Conservation (phyloP, 2,888 invertebrate genomes). For the Embidobia sp. region DNA sequence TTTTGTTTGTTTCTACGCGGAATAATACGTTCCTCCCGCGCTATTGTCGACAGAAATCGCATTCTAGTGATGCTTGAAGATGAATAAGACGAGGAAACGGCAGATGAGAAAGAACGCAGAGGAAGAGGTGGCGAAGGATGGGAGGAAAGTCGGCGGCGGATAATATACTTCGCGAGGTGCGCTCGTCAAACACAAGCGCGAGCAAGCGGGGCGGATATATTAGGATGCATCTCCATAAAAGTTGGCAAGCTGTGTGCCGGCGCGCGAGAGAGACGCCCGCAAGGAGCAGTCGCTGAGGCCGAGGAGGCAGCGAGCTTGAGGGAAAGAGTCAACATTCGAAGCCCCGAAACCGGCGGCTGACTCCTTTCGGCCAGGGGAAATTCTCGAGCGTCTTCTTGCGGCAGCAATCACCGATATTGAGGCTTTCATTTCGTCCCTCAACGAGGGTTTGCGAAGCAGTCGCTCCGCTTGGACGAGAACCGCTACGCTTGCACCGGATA, state of each 20-base stretch:
- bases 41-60: constrained; percentile 72
- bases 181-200: constrained; percentile 81
- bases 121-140: no score
- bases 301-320: constrained; percentile 51
- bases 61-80: constrained; percentile 78
- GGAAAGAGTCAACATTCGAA: constrained; percentile 69
- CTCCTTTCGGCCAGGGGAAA: constrained; percentile 75
- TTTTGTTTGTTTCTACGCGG: constrained; percentile 65
- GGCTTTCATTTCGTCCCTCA: constrained; percentile 80
- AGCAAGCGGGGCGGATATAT: constrained; percentile 80
- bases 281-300: constrained; percentile 36
- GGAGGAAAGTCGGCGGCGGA: constrained; percentile 68
- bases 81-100: constrained; percentile 60
- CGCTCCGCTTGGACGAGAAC: constrained; percentile 48
- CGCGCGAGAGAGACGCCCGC: constrained; percentile 39
- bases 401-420: constrained; percentile 81
- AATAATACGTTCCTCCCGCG: constrained; percentile 71
- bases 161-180: constrained; percentile 73
- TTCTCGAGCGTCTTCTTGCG: constrained; percentile 78
- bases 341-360: constrained; percentile 51
- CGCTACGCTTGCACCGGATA: constrained; percentile 63
- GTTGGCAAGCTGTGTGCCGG: constrained; percentile 73
- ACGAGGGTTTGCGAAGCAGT: constrained; percentile 63
- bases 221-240: constrained; percentile 82
- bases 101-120: constrained; percentile 53